Conservation (phyloP, 2,888 invertebrate genomes). For the Synanthedon formicaeformis region DNA sequence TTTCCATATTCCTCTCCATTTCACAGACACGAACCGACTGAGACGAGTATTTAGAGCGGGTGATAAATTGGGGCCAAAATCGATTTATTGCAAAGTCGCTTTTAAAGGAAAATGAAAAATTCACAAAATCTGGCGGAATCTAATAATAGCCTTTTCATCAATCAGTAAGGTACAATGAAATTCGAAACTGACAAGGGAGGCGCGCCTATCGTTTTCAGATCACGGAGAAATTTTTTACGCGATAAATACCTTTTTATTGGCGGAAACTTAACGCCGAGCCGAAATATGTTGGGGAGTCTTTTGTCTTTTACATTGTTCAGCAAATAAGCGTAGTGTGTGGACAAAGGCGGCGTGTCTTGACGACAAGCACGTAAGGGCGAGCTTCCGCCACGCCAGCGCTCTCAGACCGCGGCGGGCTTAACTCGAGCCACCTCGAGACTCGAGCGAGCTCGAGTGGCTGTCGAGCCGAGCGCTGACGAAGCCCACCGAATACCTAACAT, state of each 20-base stretch:
- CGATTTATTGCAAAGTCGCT: constrained; percentile 51
- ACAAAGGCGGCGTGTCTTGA: constrained; percentile 64
- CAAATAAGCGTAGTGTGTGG: constrained; percentile 69
- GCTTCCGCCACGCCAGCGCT: constrained; percentile 67
- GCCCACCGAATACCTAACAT: constrained; percentile 53
- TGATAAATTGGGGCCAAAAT: constrained; percentile 56
- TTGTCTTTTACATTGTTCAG: constrained; percentile 68
- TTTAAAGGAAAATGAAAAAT: constrained; percentile 57
- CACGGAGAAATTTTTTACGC: constrained; percentile 29
- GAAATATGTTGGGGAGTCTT: constrained; percentile 46
- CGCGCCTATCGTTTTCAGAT: constrained; percentile 41
- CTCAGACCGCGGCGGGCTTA: constrained; percentile 23
- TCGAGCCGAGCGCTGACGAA: constrained; percentile 41
- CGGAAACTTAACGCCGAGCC: constrained; percentile 31
- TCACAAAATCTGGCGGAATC: constrained; percentile 46
- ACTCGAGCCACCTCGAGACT: constrained; percentile 41
- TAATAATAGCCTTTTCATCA: constrained; percentile 59
- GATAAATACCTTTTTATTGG: constrained; percentile 34
- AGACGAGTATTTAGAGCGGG: constrained; percentile 46
- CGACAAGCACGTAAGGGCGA: constrained; percentile 60
- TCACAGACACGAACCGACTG: constrained; percentile 35
- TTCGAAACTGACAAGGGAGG: constrained; percentile 33
- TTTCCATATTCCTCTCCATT: constrained; percentile 42
- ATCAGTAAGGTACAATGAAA: constrained; percentile 48
- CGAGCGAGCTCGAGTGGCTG: constrained; percentile 18